These are phyloP conservation scores for Ambastaia sidthimunki DNA, from an alignment of 2,797 vertebrate species.

Conservation along the genomic window DNA sequence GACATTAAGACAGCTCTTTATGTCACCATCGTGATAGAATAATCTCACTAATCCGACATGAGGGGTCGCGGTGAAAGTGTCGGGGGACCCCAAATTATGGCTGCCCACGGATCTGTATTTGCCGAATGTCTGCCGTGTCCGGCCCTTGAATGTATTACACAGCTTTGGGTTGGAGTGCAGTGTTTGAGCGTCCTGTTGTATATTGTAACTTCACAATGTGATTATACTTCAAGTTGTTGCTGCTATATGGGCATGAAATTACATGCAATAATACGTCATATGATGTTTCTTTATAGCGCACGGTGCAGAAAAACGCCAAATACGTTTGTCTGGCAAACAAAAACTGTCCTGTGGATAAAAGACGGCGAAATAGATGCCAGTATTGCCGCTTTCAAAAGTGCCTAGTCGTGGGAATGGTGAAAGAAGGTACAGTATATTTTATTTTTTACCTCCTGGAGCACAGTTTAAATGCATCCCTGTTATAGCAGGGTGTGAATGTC, in stretches of 20 bases:
- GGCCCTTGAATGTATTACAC: slow-evolving; percentile 84
- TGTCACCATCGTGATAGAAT: slow-evolving; percentile 85
- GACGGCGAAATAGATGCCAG: slow-evolving; percentile 93
- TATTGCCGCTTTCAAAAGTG: slow-evolving; percentile 98
- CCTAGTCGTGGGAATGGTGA: slow-evolving; percentile 94
- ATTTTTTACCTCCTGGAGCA: background rate
- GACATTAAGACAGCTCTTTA: slow-evolving; percentile 88
- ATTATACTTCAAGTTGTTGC: slow-evolving; percentile 19
- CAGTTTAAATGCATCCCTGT: no score
- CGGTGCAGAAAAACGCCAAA: slow-evolving; percentile 96
- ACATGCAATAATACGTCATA: slow-evolving; percentile 7
- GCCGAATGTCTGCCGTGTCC: slow-evolving; percentile 82
- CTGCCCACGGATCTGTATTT: slow-evolving; percentile 93
- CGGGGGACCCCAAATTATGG: slow-evolving; percentile 89
- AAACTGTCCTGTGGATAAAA: slow-evolving; percentile 95
- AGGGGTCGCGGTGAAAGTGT: slow-evolving; percentile 79
- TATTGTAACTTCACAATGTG: slow-evolving; percentile 43
- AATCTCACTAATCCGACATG: slow-evolving; percentile 86
- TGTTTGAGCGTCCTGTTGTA: slow-evolving; percentile 67
- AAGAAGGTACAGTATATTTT: slow-evolving; percentile 84
- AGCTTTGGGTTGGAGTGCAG: slow-evolving; percentile 77
- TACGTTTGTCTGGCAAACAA: slow-evolving; percentile 95
- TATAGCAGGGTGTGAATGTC: no score
- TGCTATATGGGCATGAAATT: background rate
- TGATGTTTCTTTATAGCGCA: slow-evolving; percentile 79